A percentile compares a stretch with the other conserved stretches of the same genome.
Evolutionary conservation across 2,113 vertebrate species (phyloP).

Genomic region (Chionodraco myersi): DNA sequence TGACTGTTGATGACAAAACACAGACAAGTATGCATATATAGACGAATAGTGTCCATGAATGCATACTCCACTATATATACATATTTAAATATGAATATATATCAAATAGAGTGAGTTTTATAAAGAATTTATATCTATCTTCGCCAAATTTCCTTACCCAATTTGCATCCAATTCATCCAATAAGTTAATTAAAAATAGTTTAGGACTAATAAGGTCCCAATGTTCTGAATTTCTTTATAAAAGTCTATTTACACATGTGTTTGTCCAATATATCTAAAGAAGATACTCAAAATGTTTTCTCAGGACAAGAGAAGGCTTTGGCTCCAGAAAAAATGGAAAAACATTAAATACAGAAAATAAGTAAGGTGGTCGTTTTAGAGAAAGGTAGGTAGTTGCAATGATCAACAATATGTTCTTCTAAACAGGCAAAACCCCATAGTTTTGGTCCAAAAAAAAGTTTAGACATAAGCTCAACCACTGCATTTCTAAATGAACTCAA

Average conservation of each 20-base stretch:
- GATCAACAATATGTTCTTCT: conserved; percentile 21
- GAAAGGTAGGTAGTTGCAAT: conserved; percentile 1
- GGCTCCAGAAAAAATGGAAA: conserved; percentile 43
- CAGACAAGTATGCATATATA: conserved; percentile 77
- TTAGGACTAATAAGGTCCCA: conserved; percentile 65
- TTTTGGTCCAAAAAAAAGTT: conserved; percentile 24
- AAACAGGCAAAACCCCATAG: conserved; percentile 29
- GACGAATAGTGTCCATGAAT: conserved; percentile 59
- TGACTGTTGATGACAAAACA: conserved; percentile 73
- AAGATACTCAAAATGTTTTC: conserved; percentile 71
- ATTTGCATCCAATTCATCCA: conserved; percentile 63
- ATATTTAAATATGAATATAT: conserved; percentile 83
- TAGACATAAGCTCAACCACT: conserved; percentile 33
- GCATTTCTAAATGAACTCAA: conserved; percentile 13
- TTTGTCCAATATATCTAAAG: conserved; percentile 82
- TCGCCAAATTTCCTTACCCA: conserved; percentile 70
- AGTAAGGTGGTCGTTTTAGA: conserved; percentile 22
- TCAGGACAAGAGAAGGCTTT: conserved; percentile 45
- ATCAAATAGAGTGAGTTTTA: conserved; percentile 86
- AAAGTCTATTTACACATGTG: conserved; percentile 78
- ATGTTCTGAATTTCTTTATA: conserved; percentile 81
- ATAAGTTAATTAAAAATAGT: conserved; percentile 52
- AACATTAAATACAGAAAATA: conserved; percentile 25
- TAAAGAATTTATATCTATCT: conserved; percentile 78
- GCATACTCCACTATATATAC: conserved; percentile 83